These are phyloP conservation scores for Pocillopora meandrina DNA, from an alignment of 92 coral and sea anemone genomes.

Conservation along the genomic window DNA sequence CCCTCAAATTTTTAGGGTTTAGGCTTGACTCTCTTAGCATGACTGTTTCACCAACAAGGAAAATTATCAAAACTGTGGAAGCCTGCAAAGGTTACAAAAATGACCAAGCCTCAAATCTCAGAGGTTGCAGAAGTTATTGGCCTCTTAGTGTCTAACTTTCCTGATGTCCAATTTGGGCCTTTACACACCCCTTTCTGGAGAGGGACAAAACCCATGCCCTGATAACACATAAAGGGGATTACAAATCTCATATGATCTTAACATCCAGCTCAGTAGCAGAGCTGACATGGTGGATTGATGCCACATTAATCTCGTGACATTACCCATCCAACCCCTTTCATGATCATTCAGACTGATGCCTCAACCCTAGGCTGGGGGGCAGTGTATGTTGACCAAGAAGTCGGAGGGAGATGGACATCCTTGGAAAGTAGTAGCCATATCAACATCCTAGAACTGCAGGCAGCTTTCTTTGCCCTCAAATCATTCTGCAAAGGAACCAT, in stretches of 20 bases:
- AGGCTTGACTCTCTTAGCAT: constrained; percentile 36
- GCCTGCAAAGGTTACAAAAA: background rate
- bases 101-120: background rate
- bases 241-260: constrained; percentile 19
- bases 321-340: background rate
- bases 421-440: background rate
- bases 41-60: constrained; percentile 44
- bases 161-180: constrained; percentile 24
- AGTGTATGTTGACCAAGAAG: background rate
- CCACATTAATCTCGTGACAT: constrained; percentile 11
- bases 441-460: constrained; percentile 1
- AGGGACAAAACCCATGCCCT: constrained; percentile 38
- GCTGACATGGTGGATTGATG: background rate
- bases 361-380: background rate
- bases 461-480: constrained; percentile 42
- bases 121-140: constrained; percentile 43
- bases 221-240: constrained; percentile 38
- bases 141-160: constrained; percentile 31
- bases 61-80: constrained; percentile 28
- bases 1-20: constrained; percentile 42
- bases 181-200: constrained; percentile 7
- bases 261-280: background rate
- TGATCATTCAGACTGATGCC: constrained; percentile 25
- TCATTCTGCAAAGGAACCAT: background rate
- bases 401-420: background rate